Percentiles rank a stretch among this genome's conserved stretches.
Conservation (phyloP, 1,140 invertebrate genomes). For the Rhopalosiphum padi region DNA sequence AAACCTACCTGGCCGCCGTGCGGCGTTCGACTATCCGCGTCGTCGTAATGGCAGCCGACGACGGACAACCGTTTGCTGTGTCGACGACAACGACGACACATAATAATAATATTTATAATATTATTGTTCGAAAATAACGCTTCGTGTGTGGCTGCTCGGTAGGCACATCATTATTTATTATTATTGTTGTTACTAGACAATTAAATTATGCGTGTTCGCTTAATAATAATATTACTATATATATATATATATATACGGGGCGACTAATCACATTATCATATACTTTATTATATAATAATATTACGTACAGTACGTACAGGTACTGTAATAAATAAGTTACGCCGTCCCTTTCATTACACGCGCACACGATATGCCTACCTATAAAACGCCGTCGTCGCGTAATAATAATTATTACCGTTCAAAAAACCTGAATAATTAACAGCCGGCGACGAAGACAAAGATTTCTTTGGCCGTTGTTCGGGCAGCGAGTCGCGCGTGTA, state of each 20-base stretch:
- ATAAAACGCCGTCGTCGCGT: not conserved
- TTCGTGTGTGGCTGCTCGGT: conserved; percentile 12
- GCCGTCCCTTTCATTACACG: not conserved
- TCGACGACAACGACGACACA: not conserved
- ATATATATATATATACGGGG: no score
- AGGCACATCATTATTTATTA: not conserved
- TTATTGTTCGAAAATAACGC: not conserved
- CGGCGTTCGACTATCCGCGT: not conserved
- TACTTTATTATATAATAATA: not conserved
- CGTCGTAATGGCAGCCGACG: not conserved
- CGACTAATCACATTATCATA: not conserved
- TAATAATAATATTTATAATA: not conserved
- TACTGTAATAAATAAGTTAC: no score
- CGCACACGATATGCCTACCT: not conserved
- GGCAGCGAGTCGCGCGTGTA: no score
- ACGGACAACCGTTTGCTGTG: not conserved
- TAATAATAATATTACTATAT: not conserved
- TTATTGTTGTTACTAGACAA: not conserved
- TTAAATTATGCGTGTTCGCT: not conserved
- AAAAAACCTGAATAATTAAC: not conserved
- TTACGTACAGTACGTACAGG: not conserved
- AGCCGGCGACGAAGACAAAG: not conserved
- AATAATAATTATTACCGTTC: not conserved
- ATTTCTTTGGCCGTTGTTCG: not conserved
- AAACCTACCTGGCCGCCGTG: not conserved